Conservation (phyloP, 2,797 vertebrate genomes). For the Gobionotothen gibberifrons region DNA sequence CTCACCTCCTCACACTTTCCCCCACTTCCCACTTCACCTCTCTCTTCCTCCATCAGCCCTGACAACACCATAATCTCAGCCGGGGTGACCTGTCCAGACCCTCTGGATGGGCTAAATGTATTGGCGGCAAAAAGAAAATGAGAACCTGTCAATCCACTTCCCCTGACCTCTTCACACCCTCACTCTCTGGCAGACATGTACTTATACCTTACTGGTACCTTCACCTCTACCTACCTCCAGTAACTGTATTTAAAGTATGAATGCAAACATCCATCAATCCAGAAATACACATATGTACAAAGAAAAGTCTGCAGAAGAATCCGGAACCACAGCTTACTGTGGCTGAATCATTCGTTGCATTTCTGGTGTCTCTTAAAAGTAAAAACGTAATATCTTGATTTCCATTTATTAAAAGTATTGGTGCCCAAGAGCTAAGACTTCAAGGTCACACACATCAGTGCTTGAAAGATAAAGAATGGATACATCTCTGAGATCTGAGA, state of each 20-base stretch:
- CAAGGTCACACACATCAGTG: neutral
- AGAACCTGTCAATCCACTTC: slow-evolving; percentile 56
- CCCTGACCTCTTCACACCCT: slow-evolving; percentile 43
- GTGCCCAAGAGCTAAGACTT: neutral
- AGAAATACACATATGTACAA: neutral
- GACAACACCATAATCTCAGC: slow-evolving; percentile 66
- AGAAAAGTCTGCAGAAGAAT: slow-evolving; percentile 22
- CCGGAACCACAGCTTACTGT: slow-evolving; percentile 11
- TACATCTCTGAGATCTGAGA: neutral
- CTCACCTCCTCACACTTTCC: slow-evolving; percentile 11
- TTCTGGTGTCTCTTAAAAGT: neutral
- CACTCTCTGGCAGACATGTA: slow-evolving; percentile 9
- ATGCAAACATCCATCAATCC: slow-evolving; percentile 19
- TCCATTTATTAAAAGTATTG: slow-evolving; percentile 6
- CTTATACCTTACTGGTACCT: neutral
- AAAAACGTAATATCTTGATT: neutral
- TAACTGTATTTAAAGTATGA: neutral
- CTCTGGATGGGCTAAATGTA: slow-evolving; percentile 56
- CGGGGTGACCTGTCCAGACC: slow-evolving; percentile 60
- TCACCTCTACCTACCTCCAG: neutral
- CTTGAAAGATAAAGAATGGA: neutral
- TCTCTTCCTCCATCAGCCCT: slow-evolving; percentile 54
- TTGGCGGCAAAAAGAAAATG: slow-evolving; percentile 59
- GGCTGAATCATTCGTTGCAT: slow-evolving; percentile 17
- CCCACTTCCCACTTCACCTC: slow-evolving; percentile 35